Evolutionary conservation across 2,888 invertebrate genomes (phyloP).

Genomic region (Kuschelorhynchus macadamiae): DNA sequence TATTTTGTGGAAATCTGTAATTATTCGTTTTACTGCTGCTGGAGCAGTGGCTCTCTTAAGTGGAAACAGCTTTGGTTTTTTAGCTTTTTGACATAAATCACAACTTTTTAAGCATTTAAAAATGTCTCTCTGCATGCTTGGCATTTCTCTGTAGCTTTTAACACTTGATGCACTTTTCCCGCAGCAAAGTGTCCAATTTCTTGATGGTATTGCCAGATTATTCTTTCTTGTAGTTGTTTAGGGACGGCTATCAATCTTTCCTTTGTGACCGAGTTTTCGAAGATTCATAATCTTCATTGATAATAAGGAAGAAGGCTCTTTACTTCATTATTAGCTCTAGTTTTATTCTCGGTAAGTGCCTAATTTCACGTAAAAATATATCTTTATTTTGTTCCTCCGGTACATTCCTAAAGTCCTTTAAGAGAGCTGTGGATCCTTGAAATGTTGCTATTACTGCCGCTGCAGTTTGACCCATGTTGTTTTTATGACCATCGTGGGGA

Average conservation of each 20-base stretch:
- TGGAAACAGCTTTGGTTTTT: conserved; percentile 51
- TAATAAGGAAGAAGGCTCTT: neutral
- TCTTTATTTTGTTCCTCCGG: neutral
- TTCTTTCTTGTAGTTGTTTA: neutral
- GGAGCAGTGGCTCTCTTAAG: conserved; percentile 24
- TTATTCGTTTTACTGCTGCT: conserved; percentile 1
- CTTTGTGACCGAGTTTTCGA: neutral
- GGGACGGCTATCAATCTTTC: neutral
- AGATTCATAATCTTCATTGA: neutral
- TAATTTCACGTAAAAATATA: neutral
- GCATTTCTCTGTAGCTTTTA: conserved; percentile 13
- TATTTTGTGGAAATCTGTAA: neutral
- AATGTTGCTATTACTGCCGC: conserved; percentile 4
- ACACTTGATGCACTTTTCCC: conserved; percentile 19
- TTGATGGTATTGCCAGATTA: conserved; percentile 23
- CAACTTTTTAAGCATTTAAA: conserved; percentile 20
- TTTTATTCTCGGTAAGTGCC: neutral
- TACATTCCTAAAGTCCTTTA: neutral
- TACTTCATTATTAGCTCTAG: neutral
- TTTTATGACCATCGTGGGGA: conserved; percentile 1
- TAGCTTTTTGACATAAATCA: conserved; percentile 50
- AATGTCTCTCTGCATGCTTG: conserved; percentile 24
- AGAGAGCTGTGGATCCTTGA: conserved; percentile 1
- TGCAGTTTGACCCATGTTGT: neutral
- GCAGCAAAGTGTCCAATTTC: conserved; percentile 42